Evolutionary conservation across 2,888 invertebrate species (phyloP).

Genomic region (Boloria selene): DNA sequence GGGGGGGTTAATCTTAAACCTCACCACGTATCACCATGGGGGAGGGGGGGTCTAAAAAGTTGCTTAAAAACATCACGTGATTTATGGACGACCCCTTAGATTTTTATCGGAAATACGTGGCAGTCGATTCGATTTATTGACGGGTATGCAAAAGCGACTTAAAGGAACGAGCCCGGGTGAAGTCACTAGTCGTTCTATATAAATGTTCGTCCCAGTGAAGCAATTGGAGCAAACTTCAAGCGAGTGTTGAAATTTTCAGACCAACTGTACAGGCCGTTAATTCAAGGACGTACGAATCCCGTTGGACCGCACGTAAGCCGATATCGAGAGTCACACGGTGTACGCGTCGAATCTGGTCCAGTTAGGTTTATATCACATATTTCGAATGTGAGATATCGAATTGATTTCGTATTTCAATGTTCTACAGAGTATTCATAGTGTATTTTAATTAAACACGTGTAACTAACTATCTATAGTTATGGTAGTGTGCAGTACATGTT

Average conservation of each 20-base stretch:
- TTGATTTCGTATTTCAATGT: not conserved
- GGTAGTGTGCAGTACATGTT: too few species aligned
- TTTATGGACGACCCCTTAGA: too few species aligned
- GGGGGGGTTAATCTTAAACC: too few species aligned
- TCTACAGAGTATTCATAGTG: not conserved
- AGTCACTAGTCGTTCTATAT: too few species aligned
- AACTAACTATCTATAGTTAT: too few species aligned
- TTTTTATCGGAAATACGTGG: too few species aligned
- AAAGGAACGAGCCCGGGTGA: too few species aligned
- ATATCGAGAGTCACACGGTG: conserved; percentile 27
- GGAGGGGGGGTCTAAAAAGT: too few species aligned
- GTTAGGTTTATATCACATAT: not conserved
- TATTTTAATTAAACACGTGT: not conserved
- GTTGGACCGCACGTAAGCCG: conserved; percentile 33
- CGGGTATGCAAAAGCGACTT: too few species aligned
- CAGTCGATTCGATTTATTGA: too few species aligned
- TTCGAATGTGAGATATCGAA: conserved; percentile 1
- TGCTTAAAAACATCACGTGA: too few species aligned
- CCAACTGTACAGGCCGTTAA: conserved; percentile 26
- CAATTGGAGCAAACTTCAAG: not conserved
- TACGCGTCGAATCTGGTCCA: conserved; percentile 22
- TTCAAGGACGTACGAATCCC: conserved; percentile 24
- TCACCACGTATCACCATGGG: too few species aligned
- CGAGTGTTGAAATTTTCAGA: conserved; percentile 17
- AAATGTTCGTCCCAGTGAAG: not conserved